These are phyloP conservation scores for Ascaphus truei DNA, from an alignment of 2,113 vertebrate genomes.

Conservation along the genomic window DNA sequence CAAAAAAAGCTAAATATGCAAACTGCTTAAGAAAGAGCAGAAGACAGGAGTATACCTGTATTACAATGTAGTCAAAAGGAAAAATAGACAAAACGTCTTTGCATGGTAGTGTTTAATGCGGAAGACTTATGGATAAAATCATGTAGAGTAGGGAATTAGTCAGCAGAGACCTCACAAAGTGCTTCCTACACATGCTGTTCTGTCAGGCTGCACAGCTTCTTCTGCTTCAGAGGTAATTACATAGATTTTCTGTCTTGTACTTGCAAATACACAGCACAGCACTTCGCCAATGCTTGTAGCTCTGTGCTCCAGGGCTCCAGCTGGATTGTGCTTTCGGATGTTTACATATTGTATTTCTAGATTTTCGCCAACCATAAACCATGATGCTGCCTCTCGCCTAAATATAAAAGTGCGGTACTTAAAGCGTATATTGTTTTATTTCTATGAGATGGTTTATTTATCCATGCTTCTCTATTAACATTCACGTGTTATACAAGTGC, in stretches of 20 bases:
- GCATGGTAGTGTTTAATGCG: slow-evolving; percentile 42
- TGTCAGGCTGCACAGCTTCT: slow-evolving; percentile 87
- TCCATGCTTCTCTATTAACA: too few species aligned
- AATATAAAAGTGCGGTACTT: too few species aligned
- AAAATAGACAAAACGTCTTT: neutral
- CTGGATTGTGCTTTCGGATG: slow-evolving; percentile 61
- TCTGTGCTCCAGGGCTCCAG: slow-evolving; percentile 81
- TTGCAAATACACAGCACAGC: slow-evolving; percentile 92
- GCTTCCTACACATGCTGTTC: slow-evolving; percentile 63
- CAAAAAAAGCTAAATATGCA: slow-evolving; percentile 4
- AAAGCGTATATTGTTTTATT: too few species aligned
- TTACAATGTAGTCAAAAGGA: neutral
- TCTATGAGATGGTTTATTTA: too few species aligned
- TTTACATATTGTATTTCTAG: slow-evolving; percentile 64
- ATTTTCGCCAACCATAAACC: slow-evolving; percentile 51
- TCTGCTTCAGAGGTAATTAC: slow-evolving; percentile 99
- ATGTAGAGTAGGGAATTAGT: slow-evolving; percentile 62
- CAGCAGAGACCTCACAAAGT: slow-evolving; percentile 77
- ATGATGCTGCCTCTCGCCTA: slow-evolving; percentile 38
- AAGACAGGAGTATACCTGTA: too few species aligned
- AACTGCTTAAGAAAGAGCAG: neutral
- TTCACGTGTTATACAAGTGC: too few species aligned
- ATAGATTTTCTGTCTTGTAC: slow-evolving; percentile 99
- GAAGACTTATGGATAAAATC: slow-evolving; percentile 38
- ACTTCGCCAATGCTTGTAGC: slow-evolving; percentile 76